Evolutionary conservation across 2,113 vertebrate genomes (phyloP).

Genomic region (Vulpes vulpes): DNA sequence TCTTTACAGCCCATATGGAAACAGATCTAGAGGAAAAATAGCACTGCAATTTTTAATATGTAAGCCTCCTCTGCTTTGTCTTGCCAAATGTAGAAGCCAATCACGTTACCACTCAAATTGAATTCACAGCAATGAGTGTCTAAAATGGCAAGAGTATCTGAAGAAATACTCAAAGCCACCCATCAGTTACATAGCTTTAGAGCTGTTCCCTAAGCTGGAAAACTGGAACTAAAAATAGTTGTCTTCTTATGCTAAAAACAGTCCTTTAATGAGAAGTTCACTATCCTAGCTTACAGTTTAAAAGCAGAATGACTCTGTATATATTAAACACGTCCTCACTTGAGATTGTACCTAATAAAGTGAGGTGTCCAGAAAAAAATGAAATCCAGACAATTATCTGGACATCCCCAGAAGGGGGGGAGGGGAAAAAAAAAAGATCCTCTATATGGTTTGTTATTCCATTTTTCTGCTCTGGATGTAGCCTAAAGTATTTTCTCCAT

Average conservation of each 20-base stretch:
- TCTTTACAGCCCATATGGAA: background rate
- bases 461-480: background rate
- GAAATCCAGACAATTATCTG: background rate
- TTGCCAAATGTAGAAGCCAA: background rate
- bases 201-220: slow-evolving; percentile 5
- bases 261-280: background rate
- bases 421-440: background rate
- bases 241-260: background rate
- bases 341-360: background rate
- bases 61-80: background rate
- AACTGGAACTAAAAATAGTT: background rate
- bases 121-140: background rate
- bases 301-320: background rate
- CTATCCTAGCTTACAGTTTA: background rate
- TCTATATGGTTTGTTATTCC: background rate
- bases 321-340: background rate
- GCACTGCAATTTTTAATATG: background rate
- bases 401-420: background rate
- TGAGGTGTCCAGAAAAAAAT: background rate
- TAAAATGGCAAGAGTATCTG: background rate
- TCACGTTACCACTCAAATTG: background rate
- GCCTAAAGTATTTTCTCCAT: background rate
- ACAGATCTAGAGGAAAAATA: background rate
- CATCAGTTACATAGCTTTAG: background rate
- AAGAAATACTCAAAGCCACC: background rate